Evolutionary conservation across 2,888 invertebrate species (phyloP).

Genomic region (Eupithecia subfuscata): DNA sequence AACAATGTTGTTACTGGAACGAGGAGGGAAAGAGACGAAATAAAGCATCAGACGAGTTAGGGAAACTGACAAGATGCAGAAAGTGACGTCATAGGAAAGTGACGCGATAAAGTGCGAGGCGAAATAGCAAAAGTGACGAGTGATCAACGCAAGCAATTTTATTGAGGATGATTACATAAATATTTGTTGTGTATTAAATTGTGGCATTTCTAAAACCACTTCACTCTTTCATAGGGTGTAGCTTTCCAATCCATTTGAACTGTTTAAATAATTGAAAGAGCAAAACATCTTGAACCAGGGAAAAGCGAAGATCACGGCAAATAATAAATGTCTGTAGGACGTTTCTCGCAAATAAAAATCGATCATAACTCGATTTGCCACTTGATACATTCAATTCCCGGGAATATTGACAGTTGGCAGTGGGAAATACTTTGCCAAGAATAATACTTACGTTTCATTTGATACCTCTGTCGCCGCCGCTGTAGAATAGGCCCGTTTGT

Average conservation of each 20-base stretch:
- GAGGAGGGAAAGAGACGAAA: too few relatives aligned
- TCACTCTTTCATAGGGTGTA: background rate
- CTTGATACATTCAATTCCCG: conserved; percentile 34
- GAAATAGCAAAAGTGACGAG: too few relatives aligned
- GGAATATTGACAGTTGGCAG: conserved; percentile 13
- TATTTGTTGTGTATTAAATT: background rate
- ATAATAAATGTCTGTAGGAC: conserved; percentile 34
- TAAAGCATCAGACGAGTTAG: too few relatives aligned
- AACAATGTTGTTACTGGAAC: too few relatives aligned
- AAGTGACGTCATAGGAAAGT: too few relatives aligned
- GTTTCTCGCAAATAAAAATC: conserved; percentile 35
- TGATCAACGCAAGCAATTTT: background rate
- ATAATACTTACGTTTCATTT: conserved; percentile 6
- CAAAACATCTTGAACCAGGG: background rate
- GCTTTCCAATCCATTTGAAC: background rate
- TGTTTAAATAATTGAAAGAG: background rate
- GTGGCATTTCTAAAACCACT: background rate
- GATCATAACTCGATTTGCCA: conserved; percentile 28
- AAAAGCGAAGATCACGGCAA: conserved; percentile 11
- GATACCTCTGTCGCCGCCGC: background rate
- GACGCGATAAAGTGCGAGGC: too few relatives aligned
- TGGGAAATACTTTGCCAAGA: background rate
- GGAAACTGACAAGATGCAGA: too few relatives aligned
- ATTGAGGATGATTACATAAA: background rate
- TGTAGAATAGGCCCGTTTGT: background rate